Percentiles rank a stretch among this genome's conserved stretches.
These are phyloP conservation scores for Cybosia mesomella DNA, from an alignment of 2,888 invertebrate genomes.

Conservation along the genomic window DNA sequence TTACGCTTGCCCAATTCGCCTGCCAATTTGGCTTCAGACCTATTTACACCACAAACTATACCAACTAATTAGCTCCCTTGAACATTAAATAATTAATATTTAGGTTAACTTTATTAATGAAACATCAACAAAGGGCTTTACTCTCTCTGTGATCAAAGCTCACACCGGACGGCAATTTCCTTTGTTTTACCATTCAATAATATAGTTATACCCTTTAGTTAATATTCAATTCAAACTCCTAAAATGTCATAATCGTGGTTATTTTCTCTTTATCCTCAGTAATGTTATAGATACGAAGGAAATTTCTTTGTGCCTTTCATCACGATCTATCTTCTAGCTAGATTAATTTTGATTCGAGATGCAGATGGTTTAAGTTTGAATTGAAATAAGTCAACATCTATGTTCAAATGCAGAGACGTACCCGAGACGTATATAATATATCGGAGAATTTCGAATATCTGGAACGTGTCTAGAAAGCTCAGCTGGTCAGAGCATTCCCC, in stretches of 20 bases:
- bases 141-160: slow-evolving; percentile 55
- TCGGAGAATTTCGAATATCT: too few relatives aligned
- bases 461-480: too few relatives aligned
- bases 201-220: slow-evolving; percentile 34
- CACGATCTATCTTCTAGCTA: neutral
- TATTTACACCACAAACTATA: slow-evolving; percentile 41
- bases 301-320: neutral
- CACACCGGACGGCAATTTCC: slow-evolving; percentile 47
- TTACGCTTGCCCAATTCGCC: slow-evolving; percentile 55
- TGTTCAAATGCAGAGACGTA: too few relatives aligned
- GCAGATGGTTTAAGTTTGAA: too few relatives aligned
- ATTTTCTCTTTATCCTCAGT: slow-evolving; percentile 11
- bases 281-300: neutral
- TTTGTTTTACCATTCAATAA: slow-evolving; percentile 49
- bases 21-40: slow-evolving; percentile 56
- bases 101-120: slow-evolving; percentile 47
- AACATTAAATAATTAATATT: slow-evolving; percentile 44
- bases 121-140: slow-evolving; percentile 50
- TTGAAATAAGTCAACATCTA: too few relatives aligned
- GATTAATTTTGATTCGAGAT: neutral
- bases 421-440: too few relatives aligned
- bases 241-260: slow-evolving; percentile 50
- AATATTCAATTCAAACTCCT: slow-evolving; percentile 49
- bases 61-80: slow-evolving; percentile 51
- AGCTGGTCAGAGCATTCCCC: too few relatives aligned